These are phyloP conservation scores for Enteromius anoplus DNA, from an alignment of 2,797 vertebrate species.

Conservation along the genomic window DNA sequence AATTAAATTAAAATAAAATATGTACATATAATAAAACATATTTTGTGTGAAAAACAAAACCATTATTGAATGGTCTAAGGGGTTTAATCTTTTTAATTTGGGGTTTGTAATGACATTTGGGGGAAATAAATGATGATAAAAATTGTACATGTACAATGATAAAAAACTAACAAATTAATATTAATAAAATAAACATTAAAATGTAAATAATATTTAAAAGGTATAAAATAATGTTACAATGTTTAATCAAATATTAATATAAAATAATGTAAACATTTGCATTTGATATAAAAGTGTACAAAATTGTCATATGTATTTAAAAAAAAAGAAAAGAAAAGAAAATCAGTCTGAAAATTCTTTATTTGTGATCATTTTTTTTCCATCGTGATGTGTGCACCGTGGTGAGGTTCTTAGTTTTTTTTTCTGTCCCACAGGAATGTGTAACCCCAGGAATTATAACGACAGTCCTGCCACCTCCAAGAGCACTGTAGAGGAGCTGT, in stretches of 20 bases:
- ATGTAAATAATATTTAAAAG: neutral
- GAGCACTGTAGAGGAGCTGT: constrained; percentile 96
- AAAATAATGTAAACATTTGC: neutral
- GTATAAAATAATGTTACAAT: neutral
- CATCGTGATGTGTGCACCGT: neutral
- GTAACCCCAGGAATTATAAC: constrained; percentile 95
- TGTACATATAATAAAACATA: neutral
- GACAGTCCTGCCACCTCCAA: constrained; percentile 97
- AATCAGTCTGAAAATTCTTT: neutral
- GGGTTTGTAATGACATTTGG: neutral
- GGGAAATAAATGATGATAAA: neutral
- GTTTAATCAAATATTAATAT: neutral
- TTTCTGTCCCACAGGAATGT: constrained; percentile 85
- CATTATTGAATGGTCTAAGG: neutral
- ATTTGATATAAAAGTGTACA: neutral
- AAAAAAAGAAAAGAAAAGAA: neutral
- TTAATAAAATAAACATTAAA: neutral
- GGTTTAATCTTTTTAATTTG: too few species aligned
- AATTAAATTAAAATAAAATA: neutral
- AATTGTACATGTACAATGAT: too few species aligned
- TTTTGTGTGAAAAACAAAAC: neutral
- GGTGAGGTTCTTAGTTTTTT: neutral
- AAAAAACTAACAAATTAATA: neutral
- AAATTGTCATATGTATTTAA: too few species aligned
- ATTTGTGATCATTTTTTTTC: neutral